Evolutionary conservation across 2,888 invertebrate genomes (phyloP).

Genomic region (Anaspis maculata): DNA sequence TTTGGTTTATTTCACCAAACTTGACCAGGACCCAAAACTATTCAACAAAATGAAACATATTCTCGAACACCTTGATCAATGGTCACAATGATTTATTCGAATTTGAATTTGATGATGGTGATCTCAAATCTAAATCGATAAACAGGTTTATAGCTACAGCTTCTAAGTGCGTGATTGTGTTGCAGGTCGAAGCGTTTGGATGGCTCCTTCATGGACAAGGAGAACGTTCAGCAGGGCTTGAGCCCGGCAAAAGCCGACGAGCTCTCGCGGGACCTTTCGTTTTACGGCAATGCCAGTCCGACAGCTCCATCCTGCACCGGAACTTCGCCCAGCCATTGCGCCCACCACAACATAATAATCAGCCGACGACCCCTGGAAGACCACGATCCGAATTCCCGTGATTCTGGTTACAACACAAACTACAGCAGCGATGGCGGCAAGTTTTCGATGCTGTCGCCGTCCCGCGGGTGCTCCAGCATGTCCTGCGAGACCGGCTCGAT

Average conservation of each 20-base stretch:
- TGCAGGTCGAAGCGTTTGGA: constrained; percentile 6
- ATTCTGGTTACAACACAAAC: constrained; percentile 49
- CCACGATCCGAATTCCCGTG: constrained; percentile 50
- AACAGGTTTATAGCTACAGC: too few relatives aligned
- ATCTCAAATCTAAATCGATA: too few relatives aligned
- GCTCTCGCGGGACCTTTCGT: constrained; percentile 35
- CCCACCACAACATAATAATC: constrained; percentile 22
- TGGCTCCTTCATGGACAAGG: constrained; percentile 27
- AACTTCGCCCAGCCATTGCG: constrained; percentile 26
- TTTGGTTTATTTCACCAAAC: too few relatives aligned
- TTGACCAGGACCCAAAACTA: too few relatives aligned
- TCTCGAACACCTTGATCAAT: too few relatives aligned
- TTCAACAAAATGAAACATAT: too few relatives aligned
- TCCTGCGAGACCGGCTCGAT: constrained; percentile 47
- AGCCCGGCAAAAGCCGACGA: constrained; percentile 34
- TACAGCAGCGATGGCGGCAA: constrained; percentile 30
- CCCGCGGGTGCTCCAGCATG: constrained; percentile 24
- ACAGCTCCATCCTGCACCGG: constrained; percentile 23
- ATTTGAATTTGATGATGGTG: too few relatives aligned
- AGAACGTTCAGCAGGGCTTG: constrained; percentile 27
- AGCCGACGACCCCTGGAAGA: constrained; percentile 45
- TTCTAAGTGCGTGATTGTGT: too few relatives aligned
- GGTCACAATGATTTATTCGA: too few relatives aligned
- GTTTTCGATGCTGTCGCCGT: constrained; percentile 29
- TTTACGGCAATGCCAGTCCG: constrained; percentile 32